A percentile compares a stretch with the other conserved stretches of the same genome.
phyloP scores from a whole-genome alignment of 2,888 invertebrate species.

The Meiosimyza decipiens region DNA sequence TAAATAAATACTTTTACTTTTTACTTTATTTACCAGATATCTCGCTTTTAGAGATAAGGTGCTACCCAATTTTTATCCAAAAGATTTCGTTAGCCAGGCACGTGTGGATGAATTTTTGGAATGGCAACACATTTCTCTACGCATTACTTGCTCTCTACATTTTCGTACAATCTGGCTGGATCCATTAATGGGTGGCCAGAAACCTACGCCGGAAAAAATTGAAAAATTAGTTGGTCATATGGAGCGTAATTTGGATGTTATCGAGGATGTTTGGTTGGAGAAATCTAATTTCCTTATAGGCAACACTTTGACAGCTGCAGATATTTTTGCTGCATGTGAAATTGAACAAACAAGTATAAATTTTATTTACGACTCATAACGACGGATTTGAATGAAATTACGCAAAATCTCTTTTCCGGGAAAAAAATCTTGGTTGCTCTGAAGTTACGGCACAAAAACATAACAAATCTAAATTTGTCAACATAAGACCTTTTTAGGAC shows the following conservation, averaged over 20 bases:
- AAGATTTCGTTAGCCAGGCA: constrained; percentile 71
- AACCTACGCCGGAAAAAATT: constrained; percentile 65
- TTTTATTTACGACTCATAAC: constrained; percentile 38
- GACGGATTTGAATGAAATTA: background rate
- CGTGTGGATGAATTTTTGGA: constrained; percentile 77
- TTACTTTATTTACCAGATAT: constrained; percentile 46
- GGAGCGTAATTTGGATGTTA: constrained; percentile 70
- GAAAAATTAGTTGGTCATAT: constrained; percentile 67
- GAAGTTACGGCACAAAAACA: too few species aligned
- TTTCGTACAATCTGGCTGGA: constrained; percentile 70
- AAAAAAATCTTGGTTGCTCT: too few species aligned
- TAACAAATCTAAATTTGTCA: too few species aligned
- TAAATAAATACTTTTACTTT: background rate
- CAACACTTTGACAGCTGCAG: constrained; percentile 76
- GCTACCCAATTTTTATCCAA: constrained; percentile 75
- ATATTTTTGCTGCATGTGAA: constrained; percentile 81
- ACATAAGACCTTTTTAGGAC: too few species aligned
- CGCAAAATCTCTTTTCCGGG: background rate
- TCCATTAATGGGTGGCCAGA: constrained; percentile 69
- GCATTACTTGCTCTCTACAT: constrained; percentile 71
- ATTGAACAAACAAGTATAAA: constrained; percentile 79
- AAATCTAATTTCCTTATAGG: constrained; percentile 70
- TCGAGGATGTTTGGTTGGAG: constrained; percentile 73
- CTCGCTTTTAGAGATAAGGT: constrained; percentile 60
- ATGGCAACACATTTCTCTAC: constrained; percentile 77